Evolutionary conservation across 1,140 invertebrate species (phyloP).

Genomic region (Dreissena rostriformis): DNA sequence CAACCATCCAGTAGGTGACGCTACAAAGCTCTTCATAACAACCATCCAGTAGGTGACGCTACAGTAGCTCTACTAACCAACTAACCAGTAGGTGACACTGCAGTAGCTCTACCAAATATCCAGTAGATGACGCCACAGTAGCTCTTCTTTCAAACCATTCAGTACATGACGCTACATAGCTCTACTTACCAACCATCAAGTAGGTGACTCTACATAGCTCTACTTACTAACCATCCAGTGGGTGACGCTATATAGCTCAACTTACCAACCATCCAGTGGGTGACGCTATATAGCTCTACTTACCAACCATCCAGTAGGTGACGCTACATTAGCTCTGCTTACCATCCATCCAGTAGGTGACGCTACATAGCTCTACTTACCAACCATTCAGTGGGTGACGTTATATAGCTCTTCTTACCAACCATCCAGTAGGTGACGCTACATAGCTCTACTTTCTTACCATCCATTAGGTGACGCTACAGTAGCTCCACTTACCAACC

Average conservation of each 20-base stretch:
- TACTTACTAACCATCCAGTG: constrained; percentile 57
- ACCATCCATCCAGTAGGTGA: constrained; percentile 55
- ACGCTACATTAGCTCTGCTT: constrained; percentile 20
- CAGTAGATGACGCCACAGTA: constrained; percentile 34
- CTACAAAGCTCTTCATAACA: constrained; percentile 24
- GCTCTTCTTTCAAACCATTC: constrained; percentile 50
- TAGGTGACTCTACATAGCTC: constrained; percentile 20
- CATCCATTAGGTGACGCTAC: constrained; percentile 47
- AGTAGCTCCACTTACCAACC: constrained; percentile 48
- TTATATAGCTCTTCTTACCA: constrained; percentile 41
- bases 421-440: constrained; percentile 51
- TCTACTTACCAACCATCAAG: constrained; percentile 55
- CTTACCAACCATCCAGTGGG: constrained; percentile 57
- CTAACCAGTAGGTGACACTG: constrained; percentile 46
- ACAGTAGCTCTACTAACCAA: constrained; percentile 42
- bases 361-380: constrained; percentile 31
- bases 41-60: constrained; percentile 51
- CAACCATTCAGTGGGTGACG: constrained; percentile 52
- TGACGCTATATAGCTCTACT: constrained; percentile 15
- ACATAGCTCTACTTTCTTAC: constrained; percentile 39
- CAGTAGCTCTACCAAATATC: constrained; percentile 43
- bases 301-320: constrained; percentile 55
- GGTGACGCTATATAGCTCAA: not conserved
- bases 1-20: constrained; percentile 53
- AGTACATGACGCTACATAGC: constrained; percentile 33